A percentile compares a stretch with the other conserved stretches of the same genome.
These are phyloP conservation scores for Phaethornis superciliosus DNA, from an alignment of 2,113 vertebrate genomes.

Conservation along the genomic window DNA sequence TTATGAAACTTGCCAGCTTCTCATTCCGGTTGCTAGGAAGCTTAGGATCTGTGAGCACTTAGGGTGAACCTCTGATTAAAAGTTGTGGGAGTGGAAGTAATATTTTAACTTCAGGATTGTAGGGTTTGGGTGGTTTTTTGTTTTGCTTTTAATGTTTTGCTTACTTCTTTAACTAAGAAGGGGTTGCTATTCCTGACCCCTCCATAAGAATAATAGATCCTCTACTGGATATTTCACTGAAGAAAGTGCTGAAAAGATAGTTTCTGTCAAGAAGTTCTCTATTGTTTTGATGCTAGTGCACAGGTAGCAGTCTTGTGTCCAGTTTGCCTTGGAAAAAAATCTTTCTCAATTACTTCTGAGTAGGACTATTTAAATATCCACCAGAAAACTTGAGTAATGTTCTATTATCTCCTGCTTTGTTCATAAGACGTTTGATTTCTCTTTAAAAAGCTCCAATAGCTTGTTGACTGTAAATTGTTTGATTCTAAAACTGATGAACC, in stretches of 20 bases:
- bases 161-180: neutral
- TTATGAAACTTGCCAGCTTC: neutral
- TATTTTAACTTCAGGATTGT: neutral
- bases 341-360: neutral
- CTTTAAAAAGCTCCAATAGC: neutral
- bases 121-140: neutral
- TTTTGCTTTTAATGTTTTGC: neutral
- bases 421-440: neutral
- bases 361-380: neutral
- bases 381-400: neutral
- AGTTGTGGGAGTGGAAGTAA: neutral
- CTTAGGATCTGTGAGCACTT: neutral
- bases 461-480: neutral
- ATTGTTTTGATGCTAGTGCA: accelerated
- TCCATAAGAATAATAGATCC: neutral
- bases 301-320: neutral
- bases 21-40: neutral
- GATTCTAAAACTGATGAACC: slow-evolving; percentile 29
- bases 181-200: neutral
- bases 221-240: neutral
- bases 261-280: neutral
- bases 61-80: neutral
- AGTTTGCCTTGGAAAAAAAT: neutral
- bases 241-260: neutral
- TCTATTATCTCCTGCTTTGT: neutral